phyloP scores from a whole-genome alignment of 1,140 invertebrate species.

The Pogonus chalceus region DNA sequence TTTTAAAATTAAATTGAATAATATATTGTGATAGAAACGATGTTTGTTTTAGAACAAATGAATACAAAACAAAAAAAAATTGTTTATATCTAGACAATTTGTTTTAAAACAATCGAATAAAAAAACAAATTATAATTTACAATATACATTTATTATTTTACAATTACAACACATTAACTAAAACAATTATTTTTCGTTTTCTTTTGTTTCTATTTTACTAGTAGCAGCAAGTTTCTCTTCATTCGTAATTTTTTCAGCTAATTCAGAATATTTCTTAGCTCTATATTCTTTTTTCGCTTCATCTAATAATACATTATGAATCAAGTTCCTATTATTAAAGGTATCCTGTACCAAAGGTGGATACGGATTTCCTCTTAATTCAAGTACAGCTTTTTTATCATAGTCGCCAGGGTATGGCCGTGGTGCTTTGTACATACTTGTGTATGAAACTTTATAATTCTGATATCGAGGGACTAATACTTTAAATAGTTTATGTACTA shows the following conservation, averaged over 20 bases:
- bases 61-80: too few relatives aligned
- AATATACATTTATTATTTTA: too few relatives aligned
- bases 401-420: slow-evolving; percentile 43
- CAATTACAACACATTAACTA: too few relatives aligned
- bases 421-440: slow-evolving; percentile 61
- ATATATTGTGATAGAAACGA: too few relatives aligned
- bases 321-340: slow-evolving; percentile 46
- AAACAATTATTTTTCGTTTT: too few relatives aligned
- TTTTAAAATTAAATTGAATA: too few relatives aligned
- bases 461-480: slow-evolving; percentile 76
- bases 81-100: too few relatives aligned
- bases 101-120: too few relatives aligned
- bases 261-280: slow-evolving; percentile 30
- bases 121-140: too few relatives aligned
- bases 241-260: slow-evolving; percentile 28
- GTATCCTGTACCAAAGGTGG: slow-evolving; percentile 46
- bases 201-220: not conserved
- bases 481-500: slow-evolving; percentile 79
- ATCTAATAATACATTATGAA: slow-evolving; percentile 60
- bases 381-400: slow-evolving; percentile 53
- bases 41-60: too few relatives aligned
- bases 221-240: slow-evolving; percentile 12
- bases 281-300: slow-evolving; percentile 60
- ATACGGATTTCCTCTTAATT: slow-evolving; percentile 67
- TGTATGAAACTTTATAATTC: slow-evolving; percentile 58